Percentiles rank a stretch among this genome's conserved stretches.
Evolutionary conservation across 2,113 vertebrate genomes (phyloP).

Genomic region (Eolophus roseicapilla): DNA sequence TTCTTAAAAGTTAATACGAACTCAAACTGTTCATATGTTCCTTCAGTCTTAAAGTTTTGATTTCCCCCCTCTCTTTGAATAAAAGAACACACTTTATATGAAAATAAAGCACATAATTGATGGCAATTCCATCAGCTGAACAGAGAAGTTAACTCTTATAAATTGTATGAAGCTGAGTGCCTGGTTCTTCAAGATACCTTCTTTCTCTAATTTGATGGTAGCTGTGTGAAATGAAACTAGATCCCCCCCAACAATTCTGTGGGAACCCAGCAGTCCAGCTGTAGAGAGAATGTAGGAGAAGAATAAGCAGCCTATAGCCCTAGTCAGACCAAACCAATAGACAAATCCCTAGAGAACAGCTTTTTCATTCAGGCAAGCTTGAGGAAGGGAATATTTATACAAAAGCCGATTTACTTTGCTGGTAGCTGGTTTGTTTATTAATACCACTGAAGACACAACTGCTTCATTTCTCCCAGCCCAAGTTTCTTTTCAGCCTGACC

Average conservation of each 20-base stretch:
- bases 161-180: neutral
- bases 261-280: neutral
- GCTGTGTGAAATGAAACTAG: neutral
- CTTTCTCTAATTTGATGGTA: neutral
- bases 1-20: neutral
- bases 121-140: neutral
- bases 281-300: neutral
- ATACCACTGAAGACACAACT: slow-evolving; percentile 35
- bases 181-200: neutral
- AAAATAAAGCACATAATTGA: neutral
- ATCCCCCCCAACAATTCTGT: neutral
- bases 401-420: slow-evolving; percentile 72
- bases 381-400: slow-evolving; percentile 62
- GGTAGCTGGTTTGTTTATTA: slow-evolving; percentile 58
- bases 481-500: slow-evolving; percentile 51
- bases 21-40: neutral
- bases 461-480: neutral
- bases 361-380: slow-evolving; percentile 59
- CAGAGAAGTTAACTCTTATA: neutral
- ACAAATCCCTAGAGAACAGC: slow-evolving; percentile 43
- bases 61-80: neutral
- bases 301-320: neutral
- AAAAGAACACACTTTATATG: neutral
- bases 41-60: neutral
- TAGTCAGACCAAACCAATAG: neutral